Percentiles rank a stretch among this genome's conserved stretches.
Evolutionary conservation across 2,888 invertebrate species (phyloP).

Genomic region (Tipula helvola): DNA sequence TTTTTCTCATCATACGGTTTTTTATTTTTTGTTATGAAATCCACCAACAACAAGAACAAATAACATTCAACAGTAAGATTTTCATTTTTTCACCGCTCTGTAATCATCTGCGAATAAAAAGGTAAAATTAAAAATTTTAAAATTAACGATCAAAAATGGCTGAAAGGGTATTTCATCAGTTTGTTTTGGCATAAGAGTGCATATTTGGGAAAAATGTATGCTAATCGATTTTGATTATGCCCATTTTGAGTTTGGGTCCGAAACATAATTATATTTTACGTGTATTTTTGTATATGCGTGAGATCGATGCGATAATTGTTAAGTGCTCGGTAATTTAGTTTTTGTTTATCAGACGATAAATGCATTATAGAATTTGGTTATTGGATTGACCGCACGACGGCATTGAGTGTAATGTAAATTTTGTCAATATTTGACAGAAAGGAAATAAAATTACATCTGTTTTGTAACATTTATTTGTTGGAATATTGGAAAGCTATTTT

Average conservation of each 20-base stretch:
- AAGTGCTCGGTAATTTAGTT: too few species aligned
- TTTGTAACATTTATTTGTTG: too few species aligned
- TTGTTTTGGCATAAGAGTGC: not conserved
- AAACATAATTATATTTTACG: not conserved
- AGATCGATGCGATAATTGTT: too few species aligned
- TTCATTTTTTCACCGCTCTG: not conserved
- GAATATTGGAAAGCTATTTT: too few species aligned
- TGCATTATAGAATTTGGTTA: too few species aligned
- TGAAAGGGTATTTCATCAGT: not conserved
- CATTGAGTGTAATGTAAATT: too few species aligned
- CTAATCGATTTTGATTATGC: not conserved
- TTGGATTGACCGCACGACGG: too few species aligned
- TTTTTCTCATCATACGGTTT: not conserved
- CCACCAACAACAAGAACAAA: not conserved
- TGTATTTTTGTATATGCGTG: too few species aligned
- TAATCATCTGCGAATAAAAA: not conserved
- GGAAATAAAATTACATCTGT: too few species aligned
- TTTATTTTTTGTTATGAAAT: not conserved
- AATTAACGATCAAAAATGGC: not conserved
- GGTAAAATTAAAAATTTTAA: not conserved
- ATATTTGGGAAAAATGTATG: not conserved
- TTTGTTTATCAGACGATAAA: too few species aligned
- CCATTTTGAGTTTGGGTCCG: not conserved
- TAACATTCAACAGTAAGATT: not conserved
- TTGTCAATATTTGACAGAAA: too few species aligned